phyloP scores from a whole-genome alignment of 2,888 invertebrate genomes.

The Beris morrisii region DNA sequence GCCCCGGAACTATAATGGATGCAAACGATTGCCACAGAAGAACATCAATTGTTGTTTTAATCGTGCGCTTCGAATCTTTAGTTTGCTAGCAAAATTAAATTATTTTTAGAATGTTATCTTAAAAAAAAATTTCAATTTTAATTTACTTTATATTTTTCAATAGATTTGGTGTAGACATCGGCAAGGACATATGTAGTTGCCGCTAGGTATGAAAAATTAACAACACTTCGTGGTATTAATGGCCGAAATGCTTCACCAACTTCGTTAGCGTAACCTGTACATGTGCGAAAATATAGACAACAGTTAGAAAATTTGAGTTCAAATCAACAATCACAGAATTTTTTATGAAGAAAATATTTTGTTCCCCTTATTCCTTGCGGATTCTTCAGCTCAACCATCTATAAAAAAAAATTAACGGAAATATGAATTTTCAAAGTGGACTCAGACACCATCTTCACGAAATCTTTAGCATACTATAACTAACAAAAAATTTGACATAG shows the following conservation, averaged over 20 bases:
- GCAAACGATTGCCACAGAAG: conserved; percentile 92
- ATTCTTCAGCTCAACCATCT: no score
- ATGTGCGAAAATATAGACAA: no score
- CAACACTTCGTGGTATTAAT: conserved; percentile 69
- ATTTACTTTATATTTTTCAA: conserved; percentile 58
- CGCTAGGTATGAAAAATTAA: conserved; percentile 75
- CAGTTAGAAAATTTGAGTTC: neutral
- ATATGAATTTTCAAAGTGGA: no score
- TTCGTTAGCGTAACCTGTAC: conserved; percentile 91
- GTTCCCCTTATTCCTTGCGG: no score
- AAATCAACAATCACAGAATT: neutral
- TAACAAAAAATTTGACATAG: no score
- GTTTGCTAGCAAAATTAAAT: neutral
- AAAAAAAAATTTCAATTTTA: neutral
- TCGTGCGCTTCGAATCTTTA: conserved; percentile 40
- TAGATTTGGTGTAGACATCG: conserved; percentile 80
- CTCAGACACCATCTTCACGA: no score
- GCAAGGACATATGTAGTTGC: conserved; percentile 85
- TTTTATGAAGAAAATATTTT: no score
- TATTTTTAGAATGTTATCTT: conserved; percentile 3
- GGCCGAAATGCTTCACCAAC: conserved; percentile 92
- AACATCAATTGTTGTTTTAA: conserved; percentile 72
- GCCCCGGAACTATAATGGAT: conserved; percentile 74
- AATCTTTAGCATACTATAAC: no score
- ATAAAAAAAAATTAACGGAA: no score